Evolutionary conservation across 2,113 vertebrate genomes (phyloP).

Genomic region (Notarius lentiginosus): DNA sequence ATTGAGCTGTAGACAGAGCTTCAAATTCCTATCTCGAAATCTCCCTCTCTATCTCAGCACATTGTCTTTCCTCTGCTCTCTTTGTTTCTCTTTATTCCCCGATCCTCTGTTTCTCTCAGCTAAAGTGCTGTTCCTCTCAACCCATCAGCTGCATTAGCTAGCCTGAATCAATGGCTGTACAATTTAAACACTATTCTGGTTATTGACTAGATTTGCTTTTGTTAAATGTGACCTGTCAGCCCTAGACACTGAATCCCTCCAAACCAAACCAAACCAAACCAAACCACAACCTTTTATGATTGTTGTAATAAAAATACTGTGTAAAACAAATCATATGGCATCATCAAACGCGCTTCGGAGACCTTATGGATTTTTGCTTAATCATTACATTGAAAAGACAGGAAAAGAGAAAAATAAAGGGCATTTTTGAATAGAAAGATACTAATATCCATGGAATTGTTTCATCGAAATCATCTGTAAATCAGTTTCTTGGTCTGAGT

Average conservation of each 20-base stretch:
- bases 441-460: not conserved
- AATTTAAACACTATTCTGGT: slow-evolving; percentile 87
- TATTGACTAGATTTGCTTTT: slow-evolving; percentile 92
- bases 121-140: slow-evolving; percentile 16
- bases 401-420: not conserved
- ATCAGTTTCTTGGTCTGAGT: not conserved
- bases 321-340: slow-evolving; percentile 27
- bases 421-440: not conserved
- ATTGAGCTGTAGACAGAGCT: not conserved
- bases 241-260: slow-evolving; percentile 63
- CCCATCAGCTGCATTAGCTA: slow-evolving; percentile 76
- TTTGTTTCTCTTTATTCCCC: slow-evolving; percentile 68
- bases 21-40: not conserved
- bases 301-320: slow-evolving; percentile 30
- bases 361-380: slow-evolving; percentile 21
- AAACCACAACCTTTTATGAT: slow-evolving; percentile 3
- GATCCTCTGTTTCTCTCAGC: slow-evolving; percentile 29
- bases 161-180: slow-evolving; percentile 84
- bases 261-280: slow-evolving; percentile 3
- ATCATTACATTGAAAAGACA: slow-evolving; percentile 2
- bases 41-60: slow-evolving; percentile 37
- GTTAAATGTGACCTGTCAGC: slow-evolving; percentile 85
- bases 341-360: not conserved
- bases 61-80: slow-evolving; percentile 61
- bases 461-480: not conserved